Evolutionary conservation across 2,888 invertebrate genomes (phyloP), one percentile per base, ranked within the genome.

Genomic region (Nephrocerus scutellatus): DNA sequence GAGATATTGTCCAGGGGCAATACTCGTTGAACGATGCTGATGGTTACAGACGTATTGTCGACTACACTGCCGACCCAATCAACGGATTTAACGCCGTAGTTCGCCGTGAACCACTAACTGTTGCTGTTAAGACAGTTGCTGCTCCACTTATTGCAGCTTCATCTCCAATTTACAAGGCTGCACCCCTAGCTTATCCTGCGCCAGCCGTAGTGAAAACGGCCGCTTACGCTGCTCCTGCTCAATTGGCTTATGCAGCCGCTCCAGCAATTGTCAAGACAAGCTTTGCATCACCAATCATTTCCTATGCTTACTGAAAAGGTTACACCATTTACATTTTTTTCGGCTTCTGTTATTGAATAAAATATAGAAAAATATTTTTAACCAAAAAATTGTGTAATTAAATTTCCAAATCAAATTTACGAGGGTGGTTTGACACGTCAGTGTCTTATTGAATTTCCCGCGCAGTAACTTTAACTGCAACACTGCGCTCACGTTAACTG

Each of bases 1-100:
- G 70, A 31, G 67, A 67, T 42, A 47, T 64, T 15, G 70, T 70
- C 10, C 63, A 62, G 47, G 70, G 70, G 18, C 69, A 69, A 49
- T 70, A 70, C 53, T 68, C 69, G 4, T 51, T 70, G 48, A 57
- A 64, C 40, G 70, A 70, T 40, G 60, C 70, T 41, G 70, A 70
- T 55, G 70, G 70, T 8, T 61, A 59, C 39, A 57, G 66, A 41
- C 62, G 68, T 25, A 64, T 63, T 51, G 68, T 69, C 30, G 68
- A 68, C 49, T 69, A 69, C 43, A 63, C 66, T 15, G 60, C 68
- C 36, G 68, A 69, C 46, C 55, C 68, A 32, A 52, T 67, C 38
- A 65, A 68, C 36, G 69, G 68, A 23, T 69, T 69, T 50, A 68
- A 68, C 38, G 68, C 68, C 34, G 63, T 69, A 14, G 68, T 68